Conservation (phyloP, 2,888 invertebrate species). For the Muscina levida region DNA sequence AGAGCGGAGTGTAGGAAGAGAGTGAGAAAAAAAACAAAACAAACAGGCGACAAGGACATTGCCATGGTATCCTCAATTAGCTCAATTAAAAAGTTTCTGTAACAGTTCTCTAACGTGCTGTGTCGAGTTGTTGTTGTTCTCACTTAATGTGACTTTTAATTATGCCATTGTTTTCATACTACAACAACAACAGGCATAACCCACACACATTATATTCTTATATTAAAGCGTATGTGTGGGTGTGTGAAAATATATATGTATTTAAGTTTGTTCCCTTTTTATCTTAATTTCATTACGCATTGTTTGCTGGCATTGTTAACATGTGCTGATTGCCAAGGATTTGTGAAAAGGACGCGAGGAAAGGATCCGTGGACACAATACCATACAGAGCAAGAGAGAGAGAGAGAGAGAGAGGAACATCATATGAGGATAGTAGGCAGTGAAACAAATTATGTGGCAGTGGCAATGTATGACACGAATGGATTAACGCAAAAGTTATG, state of each 20-base stretch:
- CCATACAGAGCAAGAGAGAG: not conserved
- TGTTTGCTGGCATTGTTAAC: constrained; percentile 55
- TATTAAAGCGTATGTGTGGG: not conserved
- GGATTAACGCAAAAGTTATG: constrained; percentile 22
- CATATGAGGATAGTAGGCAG: too few relatives aligned
- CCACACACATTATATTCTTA: not conserved
- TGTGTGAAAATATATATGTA: not conserved
- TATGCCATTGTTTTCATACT: constrained; percentile 49
- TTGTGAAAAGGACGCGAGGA: not conserved
- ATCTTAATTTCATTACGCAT: constrained; percentile 45
- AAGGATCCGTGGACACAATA: not conserved
- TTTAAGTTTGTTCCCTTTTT: not conserved
- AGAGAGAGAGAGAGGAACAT: not conserved
- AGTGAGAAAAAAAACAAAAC: not conserved
- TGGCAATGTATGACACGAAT: constrained; percentile 44
- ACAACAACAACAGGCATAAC: constrained; percentile 22
- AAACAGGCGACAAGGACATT: constrained; percentile 16
- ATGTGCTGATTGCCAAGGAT: constrained; percentile 40
- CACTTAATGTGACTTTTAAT: constrained; percentile 46
- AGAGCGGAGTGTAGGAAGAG: not conserved
- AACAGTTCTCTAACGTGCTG: not conserved
- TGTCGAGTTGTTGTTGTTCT: constrained; percentile 6
- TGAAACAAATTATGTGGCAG: constrained; percentile 40
- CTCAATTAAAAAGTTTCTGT: constrained; percentile 40
- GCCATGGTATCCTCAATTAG: constrained; percentile 27